These are phyloP conservation scores for Alca torda DNA, from an alignment of 2,797 vertebrate genomes.

Conservation along the genomic window DNA sequence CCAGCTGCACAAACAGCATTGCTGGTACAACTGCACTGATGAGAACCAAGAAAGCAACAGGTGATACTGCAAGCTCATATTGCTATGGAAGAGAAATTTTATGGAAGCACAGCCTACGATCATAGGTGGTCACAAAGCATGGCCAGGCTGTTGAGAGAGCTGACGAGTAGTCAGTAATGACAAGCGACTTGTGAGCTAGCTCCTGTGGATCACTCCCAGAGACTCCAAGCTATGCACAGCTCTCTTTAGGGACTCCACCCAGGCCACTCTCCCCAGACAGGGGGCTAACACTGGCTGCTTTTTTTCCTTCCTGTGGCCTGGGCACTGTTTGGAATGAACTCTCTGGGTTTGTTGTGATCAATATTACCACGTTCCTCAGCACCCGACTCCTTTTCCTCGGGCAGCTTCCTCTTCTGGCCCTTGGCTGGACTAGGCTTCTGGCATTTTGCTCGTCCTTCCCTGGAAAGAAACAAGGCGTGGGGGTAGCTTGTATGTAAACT, in stretches of 20 bases:
- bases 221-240: neutral
- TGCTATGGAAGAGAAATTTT: neutral
- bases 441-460: slow-evolving; percentile 62
- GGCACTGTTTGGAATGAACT: neutral
- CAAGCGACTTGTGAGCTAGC: neutral
- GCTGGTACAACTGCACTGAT: neutral
- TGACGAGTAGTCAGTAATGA: neutral
- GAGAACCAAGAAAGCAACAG: neutral
- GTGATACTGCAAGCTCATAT: neutral
- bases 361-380: slow-evolving; percentile 60
- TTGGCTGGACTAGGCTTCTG: slow-evolving; percentile 52
- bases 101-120: neutral
- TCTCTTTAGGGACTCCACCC: neutral
- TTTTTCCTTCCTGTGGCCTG: neutral
- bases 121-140: neutral
- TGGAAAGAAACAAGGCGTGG: neutral
- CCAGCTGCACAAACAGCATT: neutral
- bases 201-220: neutral
- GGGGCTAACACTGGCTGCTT: neutral
- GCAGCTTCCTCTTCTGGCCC: slow-evolving; percentile 55
- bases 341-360: neutral
- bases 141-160: neutral
- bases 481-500: neutral
- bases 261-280: neutral
- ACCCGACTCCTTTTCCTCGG: slow-evolving; percentile 6